A percentile compares a stretch with the other conserved stretches of the same genome.
phyloP scores from a whole-genome alignment of 1,140 invertebrate species.

The Lepeophtheirus salmonis region DNA sequence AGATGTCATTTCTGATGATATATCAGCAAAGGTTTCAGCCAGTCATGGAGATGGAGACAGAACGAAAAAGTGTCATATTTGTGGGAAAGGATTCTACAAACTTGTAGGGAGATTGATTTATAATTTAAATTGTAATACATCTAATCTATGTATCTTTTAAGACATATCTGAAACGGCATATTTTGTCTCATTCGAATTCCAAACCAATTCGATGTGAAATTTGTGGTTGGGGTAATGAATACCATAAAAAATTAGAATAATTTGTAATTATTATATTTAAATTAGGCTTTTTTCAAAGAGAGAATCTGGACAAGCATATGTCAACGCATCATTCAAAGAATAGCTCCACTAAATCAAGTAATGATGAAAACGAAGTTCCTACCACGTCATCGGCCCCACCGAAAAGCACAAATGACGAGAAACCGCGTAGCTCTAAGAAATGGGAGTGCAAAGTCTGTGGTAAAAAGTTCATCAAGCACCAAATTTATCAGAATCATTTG shows the following conservation, averaged over 20 bases:
- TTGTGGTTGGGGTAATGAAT: conserved; percentile 10
- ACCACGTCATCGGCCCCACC: too few relatives aligned
- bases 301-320: not conserved
- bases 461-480: not conserved
- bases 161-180: conserved; percentile 14
- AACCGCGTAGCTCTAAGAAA: too few relatives aligned
- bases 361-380: not conserved
- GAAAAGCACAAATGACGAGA: too few relatives aligned
- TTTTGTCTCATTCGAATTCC: conserved; percentile 7
- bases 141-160: too few relatives aligned
- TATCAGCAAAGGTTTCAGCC: not conserved
- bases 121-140: too few relatives aligned
- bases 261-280: too few relatives aligned
- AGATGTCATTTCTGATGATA: not conserved
- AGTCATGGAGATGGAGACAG: not conserved
- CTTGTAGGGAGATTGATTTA: too few relatives aligned
- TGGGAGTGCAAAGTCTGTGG: not conserved
- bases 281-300: not conserved
- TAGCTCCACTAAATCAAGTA: not conserved
- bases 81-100: not conserved
- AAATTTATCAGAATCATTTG: not conserved
- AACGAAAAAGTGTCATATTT: not conserved
- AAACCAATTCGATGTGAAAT: conserved; percentile 8
- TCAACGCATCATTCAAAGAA: not conserved
- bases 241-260: too few relatives aligned